These are phyloP conservation scores for Craniophora ligustri DNA, from an alignment of 2,888 invertebrate genomes.

Conservation along the genomic window DNA sequence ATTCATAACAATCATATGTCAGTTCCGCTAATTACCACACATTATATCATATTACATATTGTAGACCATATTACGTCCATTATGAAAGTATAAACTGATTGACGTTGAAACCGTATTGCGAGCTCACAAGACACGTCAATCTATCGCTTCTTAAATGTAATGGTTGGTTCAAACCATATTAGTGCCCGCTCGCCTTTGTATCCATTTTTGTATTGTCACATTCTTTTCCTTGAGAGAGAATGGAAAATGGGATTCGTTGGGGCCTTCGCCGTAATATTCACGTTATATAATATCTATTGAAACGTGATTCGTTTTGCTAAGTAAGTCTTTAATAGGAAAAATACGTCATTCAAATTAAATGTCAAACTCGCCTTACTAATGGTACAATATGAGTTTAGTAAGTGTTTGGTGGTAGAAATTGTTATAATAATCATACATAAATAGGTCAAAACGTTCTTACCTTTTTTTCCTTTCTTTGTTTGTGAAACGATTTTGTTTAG, in stretches of 20 bases:
- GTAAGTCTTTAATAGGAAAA: too few relatives aligned
- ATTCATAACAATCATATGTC: neutral
- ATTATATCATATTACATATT: constrained; percentile 26
- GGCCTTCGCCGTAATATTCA: too few relatives aligned
- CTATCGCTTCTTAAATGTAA: neutral
- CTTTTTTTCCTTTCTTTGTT: too few relatives aligned
- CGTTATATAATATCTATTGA: too few relatives aligned
- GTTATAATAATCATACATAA: too few relatives aligned
- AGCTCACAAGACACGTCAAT: neutral
- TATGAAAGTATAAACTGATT: neutral
- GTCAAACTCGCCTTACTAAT: too few relatives aligned
- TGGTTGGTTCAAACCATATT: constrained; percentile 2
- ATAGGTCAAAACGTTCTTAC: too few relatives aligned
- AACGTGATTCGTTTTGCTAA: too few relatives aligned
- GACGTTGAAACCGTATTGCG: neutral
- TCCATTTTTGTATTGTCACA: neutral
- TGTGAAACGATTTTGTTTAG: too few relatives aligned
- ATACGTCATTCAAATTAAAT: too few relatives aligned
- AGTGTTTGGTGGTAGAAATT: too few relatives aligned
- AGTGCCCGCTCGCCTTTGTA: neutral
- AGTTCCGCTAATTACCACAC: constrained; percentile 9
- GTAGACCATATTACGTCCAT: neutral
- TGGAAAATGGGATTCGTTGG: constrained; percentile 3
- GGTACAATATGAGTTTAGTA: too few relatives aligned
- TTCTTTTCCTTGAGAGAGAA: neutral